These are phyloP conservation scores for Zingel zingel DNA, from an alignment of 2,113 vertebrate species.

Conservation along the genomic window DNA sequence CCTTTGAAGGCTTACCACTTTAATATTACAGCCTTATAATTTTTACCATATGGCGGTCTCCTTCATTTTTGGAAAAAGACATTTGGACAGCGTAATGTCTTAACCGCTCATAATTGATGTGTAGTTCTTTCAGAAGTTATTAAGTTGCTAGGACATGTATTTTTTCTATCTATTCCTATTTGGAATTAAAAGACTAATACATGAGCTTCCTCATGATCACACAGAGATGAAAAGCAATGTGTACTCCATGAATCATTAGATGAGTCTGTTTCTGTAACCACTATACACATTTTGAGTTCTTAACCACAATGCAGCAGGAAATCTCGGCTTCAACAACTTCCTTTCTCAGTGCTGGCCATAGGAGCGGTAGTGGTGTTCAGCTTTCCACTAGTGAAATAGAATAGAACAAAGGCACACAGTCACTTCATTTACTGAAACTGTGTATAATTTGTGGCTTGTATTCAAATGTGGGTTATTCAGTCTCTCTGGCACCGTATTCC, in stretches of 20 bases:
- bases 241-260: slow-evolving; percentile 93
- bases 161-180: slow-evolving; percentile 44
- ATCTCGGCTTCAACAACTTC: slow-evolving; percentile 97
- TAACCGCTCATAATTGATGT: slow-evolving; percentile 59
- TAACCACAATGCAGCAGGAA: slow-evolving; percentile 95
- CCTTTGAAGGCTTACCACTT: slow-evolving; percentile 63
- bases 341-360: slow-evolving; percentile 90
- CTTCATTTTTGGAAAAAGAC: slow-evolving; percentile 57
- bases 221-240: slow-evolving; percentile 90
- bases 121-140: slow-evolving; percentile 43
- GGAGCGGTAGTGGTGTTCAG: slow-evolving; percentile 84
- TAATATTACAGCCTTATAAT: slow-evolving; percentile 70
- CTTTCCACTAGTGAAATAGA: slow-evolving; percentile 85
- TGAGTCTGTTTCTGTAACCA: slow-evolving; percentile 98
- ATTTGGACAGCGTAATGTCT: slow-evolving; percentile 56
- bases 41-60: slow-evolving; percentile 67
- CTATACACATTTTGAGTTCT: slow-evolving; percentile 92
- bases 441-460: slow-evolving; percentile 92
- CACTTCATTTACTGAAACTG: slow-evolving; percentile 90
- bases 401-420: slow-evolving; percentile 89
- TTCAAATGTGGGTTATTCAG: slow-evolving; percentile 86
- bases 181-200: slow-evolving; percentile 56
- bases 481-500: slow-evolving; percentile 75
- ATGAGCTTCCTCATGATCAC: slow-evolving; percentile 83
- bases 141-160: slow-evolving; percentile 31